A percentile compares a stretch with the other conserved stretches of the same genome.
Evolutionary conservation across 2,113 vertebrate species (phyloP).

Genomic region (Progne subis): DNA sequence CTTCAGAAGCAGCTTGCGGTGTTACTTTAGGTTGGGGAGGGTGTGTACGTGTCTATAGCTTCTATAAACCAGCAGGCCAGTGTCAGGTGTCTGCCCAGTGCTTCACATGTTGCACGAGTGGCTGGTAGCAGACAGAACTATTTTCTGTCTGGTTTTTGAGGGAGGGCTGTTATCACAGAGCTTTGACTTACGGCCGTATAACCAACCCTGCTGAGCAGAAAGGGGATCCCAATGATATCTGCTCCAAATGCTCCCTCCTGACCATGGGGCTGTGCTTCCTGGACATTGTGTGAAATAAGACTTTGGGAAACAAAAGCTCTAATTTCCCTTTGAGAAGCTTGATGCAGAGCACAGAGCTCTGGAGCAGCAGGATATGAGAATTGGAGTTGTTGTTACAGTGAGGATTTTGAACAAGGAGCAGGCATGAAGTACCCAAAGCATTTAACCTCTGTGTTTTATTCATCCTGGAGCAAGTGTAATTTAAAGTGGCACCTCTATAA

Average conservation of each 20-base stretch:
- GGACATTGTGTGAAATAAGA: neutral
- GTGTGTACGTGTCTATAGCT: neutral
- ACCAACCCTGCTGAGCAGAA: neutral
- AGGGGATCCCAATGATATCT: neutral
- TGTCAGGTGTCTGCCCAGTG: neutral
- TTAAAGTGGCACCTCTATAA: slow-evolving; percentile 60
- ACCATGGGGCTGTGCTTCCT: neutral
- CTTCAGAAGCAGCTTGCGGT: neutral
- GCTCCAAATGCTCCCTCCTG: neutral
- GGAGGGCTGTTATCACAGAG: neutral
- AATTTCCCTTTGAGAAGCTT: neutral
- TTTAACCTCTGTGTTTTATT: slow-evolving; percentile 37
- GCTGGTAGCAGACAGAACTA: neutral
- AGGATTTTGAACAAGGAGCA: neutral
- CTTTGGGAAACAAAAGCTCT: neutral
- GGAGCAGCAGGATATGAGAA: neutral
- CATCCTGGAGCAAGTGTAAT: slow-evolving; percentile 47
- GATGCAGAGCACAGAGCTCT: neutral
- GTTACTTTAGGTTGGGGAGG: neutral
- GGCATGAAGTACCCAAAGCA: neutral
- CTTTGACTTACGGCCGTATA: neutral
- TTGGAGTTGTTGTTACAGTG: neutral
- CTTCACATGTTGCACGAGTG: neutral
- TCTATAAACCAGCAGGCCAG: neutral
- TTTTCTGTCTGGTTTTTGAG: neutral